phyloP scores from a whole-genome alignment of 2,113 vertebrate species.

The Cisticola juncidis region DNA sequence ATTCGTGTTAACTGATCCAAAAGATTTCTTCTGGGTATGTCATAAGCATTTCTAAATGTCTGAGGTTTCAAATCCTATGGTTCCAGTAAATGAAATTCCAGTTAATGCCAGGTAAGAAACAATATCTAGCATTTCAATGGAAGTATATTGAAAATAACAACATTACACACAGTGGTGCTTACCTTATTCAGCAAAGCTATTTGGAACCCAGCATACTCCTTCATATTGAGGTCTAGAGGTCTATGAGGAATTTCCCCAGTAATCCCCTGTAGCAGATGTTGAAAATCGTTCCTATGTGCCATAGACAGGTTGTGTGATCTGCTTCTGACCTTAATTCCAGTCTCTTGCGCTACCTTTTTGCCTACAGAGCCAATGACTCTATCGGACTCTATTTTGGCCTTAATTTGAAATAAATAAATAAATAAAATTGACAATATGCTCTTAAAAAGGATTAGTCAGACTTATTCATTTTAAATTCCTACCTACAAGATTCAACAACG shows the following conservation, averaged over 20 bases:
- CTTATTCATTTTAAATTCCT: conserved; percentile 62
- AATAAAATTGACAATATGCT: conserved; percentile 66
- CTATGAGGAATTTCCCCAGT: conserved; percentile 82
- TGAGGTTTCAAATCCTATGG: conserved; percentile 91
- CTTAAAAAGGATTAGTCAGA: conserved; percentile 68
- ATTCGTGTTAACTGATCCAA: conserved; percentile 96
- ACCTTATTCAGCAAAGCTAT: conserved; percentile 93
- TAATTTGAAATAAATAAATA: conserved; percentile 74
- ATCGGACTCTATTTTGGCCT: conserved; percentile 97
- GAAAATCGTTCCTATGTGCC: conserved; percentile 89
- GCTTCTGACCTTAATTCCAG: conserved; percentile 91
- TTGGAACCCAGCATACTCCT: conserved; percentile 95
- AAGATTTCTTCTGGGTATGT: conserved; percentile 92
- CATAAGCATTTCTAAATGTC: conserved; percentile 94
- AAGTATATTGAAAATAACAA: conserved; percentile 59
- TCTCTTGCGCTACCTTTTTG: conserved; percentile 85
- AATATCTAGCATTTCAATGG: conserved; percentile 49
- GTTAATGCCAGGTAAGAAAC: conserved; percentile 11
- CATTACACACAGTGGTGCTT: conserved; percentile 61
- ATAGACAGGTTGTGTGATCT: conserved; percentile 83
- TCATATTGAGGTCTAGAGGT: conserved; percentile 88
- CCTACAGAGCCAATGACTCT: conserved; percentile 90
- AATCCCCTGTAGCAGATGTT: conserved; percentile 88
- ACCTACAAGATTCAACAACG: conserved; percentile 56
- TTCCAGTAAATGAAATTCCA: conserved; percentile 56